Evolutionary conservation across 2,113 vertebrate species (phyloP).

Genomic region (Ranitomeya variabilis): DNA sequence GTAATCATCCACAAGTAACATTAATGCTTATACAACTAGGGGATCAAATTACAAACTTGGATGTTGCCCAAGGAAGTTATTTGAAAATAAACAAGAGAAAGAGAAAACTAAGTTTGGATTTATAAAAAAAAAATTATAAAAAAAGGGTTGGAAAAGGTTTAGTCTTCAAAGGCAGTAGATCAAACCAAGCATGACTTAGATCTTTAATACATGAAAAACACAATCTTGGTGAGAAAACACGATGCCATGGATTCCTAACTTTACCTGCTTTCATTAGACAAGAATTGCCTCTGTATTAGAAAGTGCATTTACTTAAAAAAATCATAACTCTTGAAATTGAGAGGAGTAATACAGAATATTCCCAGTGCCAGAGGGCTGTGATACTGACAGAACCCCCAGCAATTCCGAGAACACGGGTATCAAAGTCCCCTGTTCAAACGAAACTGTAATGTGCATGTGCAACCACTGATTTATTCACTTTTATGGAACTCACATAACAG

Average conservation of each 20-base stretch:
- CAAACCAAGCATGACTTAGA: slow-evolving; percentile 30
- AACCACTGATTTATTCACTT: no score
- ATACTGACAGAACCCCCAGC: no score
- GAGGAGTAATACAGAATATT: no score
- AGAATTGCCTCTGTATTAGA: background rate
- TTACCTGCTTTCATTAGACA: background rate
- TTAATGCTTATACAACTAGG: background rate
- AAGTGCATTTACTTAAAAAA: no score
- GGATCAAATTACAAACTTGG: slow-evolving; percentile 6
- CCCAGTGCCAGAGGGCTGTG: no score
- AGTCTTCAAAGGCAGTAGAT: slow-evolving; percentile 29
- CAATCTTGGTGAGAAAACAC: slow-evolving; percentile 8
- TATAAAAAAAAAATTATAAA: slow-evolving; percentile 19
- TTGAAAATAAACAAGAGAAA: background rate
- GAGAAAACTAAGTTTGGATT: background rate
- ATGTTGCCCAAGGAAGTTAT: slow-evolving; percentile 9
- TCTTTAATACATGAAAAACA: slow-evolving; percentile 45
- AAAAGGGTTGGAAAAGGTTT: slow-evolving; percentile 28
- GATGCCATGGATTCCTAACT: background rate
- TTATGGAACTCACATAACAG: no score
- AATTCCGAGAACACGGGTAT: no score
- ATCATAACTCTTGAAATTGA: no score
- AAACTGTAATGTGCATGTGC: no score
- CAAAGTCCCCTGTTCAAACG: no score
- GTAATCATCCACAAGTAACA: slow-evolving; percentile 4